Percentiles rank a stretch among this genome's conserved stretches.
phyloP scores from a whole-genome alignment of 53 echinoderm and acorn worm species.

The Mesocentrotus franciscanus region DNA sequence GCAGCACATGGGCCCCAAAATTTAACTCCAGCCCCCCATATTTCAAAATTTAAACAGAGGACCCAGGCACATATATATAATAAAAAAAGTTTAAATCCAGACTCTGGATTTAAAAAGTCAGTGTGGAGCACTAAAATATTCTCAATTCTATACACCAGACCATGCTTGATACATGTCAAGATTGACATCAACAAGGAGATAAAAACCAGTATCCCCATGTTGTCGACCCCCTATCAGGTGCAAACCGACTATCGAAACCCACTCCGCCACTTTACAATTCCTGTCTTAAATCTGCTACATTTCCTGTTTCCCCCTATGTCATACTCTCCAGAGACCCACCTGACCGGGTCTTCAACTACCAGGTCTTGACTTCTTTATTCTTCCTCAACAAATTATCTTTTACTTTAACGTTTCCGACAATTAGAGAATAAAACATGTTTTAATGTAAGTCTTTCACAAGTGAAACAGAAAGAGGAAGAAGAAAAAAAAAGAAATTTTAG shows the following conservation, averaged over 20 bases:
- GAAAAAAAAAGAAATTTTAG: not conserved
- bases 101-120: too few species aligned
- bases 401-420: not conserved
- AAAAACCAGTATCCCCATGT: not conserved
- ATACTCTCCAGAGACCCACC: not conserved
- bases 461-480: not conserved
- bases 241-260: conserved; percentile 38
- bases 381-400: not conserved
- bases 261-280: conserved; percentile 6
- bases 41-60: too few species aligned
- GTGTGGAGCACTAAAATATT: too few species aligned
- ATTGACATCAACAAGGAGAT: not conserved
- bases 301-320: conserved; percentile 52
- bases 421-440: not conserved
- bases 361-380: not conserved
- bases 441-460: not conserved
- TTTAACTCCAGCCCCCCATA: too few species aligned
- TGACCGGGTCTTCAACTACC: not conserved
- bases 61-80: too few species aligned
- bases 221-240: conserved; percentile 8
- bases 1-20: too few species aligned
- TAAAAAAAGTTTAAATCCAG: too few species aligned
- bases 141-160: too few species aligned
- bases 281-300: conserved; percentile 44
- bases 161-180: not conserved